Evolutionary conservation across 2,113 vertebrate species (phyloP).

Genomic region (Orientallactaga bullata): DNA sequence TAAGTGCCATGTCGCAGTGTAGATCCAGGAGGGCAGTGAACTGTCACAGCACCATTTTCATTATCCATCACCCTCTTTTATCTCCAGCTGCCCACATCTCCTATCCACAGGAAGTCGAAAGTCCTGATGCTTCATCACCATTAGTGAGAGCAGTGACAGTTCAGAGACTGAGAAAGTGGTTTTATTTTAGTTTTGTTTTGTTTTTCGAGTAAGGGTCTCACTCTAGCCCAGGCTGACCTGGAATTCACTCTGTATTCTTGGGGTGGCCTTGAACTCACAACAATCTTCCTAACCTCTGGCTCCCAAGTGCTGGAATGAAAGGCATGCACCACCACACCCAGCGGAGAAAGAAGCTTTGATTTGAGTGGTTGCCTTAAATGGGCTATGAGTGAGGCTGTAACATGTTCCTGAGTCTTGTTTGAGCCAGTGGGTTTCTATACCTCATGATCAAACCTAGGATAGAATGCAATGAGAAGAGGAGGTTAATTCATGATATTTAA

Average conservation of each 20-base stretch:
- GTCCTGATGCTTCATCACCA: slow-evolving; percentile 5
- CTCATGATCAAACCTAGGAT: not conserved
- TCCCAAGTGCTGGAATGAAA: too few species aligned
- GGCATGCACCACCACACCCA: too few species aligned
- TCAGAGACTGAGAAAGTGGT: not conserved
- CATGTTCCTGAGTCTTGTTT: not conserved
- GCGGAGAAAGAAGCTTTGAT: not conserved
- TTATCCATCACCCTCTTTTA: not conserved
- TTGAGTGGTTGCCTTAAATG: not conserved
- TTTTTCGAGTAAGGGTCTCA: too few species aligned
- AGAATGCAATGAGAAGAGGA: not conserved
- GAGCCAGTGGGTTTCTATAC: not conserved
- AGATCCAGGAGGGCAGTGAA: not conserved
- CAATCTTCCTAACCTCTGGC: too few species aligned
- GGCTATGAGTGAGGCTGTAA: not conserved
- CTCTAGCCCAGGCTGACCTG: too few species aligned
- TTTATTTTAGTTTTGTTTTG: too few species aligned
- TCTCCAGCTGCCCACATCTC: not conserved
- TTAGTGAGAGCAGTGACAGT: not conserved
- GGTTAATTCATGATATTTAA: not conserved
- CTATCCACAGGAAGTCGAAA: not conserved
- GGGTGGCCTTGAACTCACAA: too few species aligned
- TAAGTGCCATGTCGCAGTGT: not conserved
- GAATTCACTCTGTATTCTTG: too few species aligned
- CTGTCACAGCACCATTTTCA: not conserved